phyloP scores from a whole-genome alignment of 2,113 vertebrate genomes.

The Daphoenositta chrysoptera region DNA sequence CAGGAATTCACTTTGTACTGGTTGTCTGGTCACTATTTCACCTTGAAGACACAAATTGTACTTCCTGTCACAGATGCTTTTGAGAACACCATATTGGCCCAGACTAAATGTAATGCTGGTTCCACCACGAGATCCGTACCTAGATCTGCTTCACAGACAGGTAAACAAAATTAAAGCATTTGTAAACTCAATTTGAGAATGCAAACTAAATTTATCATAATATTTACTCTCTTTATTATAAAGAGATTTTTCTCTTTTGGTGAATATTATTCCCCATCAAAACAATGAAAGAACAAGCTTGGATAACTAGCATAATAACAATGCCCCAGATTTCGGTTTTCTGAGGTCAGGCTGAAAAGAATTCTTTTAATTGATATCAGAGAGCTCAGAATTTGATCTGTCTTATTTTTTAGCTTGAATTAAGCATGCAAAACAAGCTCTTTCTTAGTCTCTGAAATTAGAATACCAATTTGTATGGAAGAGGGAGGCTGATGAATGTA shows the following conservation, averaged over 20 bases:
- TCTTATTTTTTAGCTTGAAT: neutral
- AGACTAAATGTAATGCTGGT: conserved; percentile 72
- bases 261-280: neutral
- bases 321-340: neutral
- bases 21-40: conserved; percentile 9
- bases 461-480: neutral
- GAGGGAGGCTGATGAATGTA: neutral
- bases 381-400: neutral
- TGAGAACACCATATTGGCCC: conserved; percentile 76
- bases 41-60: conserved; percentile 27
- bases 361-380: neutral
- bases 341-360: neutral
- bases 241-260: neutral
- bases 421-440: neutral
- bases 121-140: conserved; percentile 71
- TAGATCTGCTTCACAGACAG: conserved; percentile 89
- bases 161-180: conserved; percentile 66
- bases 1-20: neutral
- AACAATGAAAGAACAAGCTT: neutral
- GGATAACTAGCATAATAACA: neutral
- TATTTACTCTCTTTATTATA: neutral
- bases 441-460: neutral
- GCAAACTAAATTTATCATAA: neutral
- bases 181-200: neutral
- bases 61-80: conserved; percentile 80